Base-by-base conservation (phyloP, 2,888 invertebrate species). In the Eilema caniola region DNA sequence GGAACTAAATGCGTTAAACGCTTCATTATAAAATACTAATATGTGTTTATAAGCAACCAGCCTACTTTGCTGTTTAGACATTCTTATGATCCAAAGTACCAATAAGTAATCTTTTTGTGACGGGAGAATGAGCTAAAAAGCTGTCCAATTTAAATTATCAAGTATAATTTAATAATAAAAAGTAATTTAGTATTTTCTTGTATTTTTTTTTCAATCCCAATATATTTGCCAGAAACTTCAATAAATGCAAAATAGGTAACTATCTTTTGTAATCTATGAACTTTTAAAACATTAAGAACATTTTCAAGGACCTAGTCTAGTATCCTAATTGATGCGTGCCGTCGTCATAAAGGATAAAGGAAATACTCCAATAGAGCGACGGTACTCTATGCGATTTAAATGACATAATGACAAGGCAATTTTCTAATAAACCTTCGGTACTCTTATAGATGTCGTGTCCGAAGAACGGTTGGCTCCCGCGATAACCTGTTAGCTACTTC, bases 351-450 rank as follows among this genome's bases (percentile, higher is more conserved):
- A 95, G 94, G 94, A 94, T 95, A 92, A 91, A 95, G 95, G 95
- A 95, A 94, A 94, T 94, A 95, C 95, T 93, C 91, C 91, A 94
- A 93, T 95, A 92, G 93, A 95, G 88, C 94, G 95, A 92, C 94
- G 91, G 93, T 90, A 92, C 93, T 95, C 93, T 94, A 95, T 95
- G 95, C 95, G 95, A 95, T 95, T 95, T 95, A 95, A 95, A 95
- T 95, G 95, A 95, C 93, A 95, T 95, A 95, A 95, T 95, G 95
- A 94, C 94, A 83, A 91, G 89, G 92, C 95, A 95, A 95, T 95
- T 95, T 95, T 95, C 95, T 95, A 95, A 95, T 95, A 95, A 95
- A 95, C 95, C 95, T 94, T 95, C 94, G 90, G 90, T 85, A 88
- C 93, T 94, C 91, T 92, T 93, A 91, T 88, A 92, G 92, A 73